A percentile compares a stretch with the other conserved stretches of the same genome.
Conservation (phyloP, 92 coral and sea anemone species). For the Montipora capitata region DNA sequence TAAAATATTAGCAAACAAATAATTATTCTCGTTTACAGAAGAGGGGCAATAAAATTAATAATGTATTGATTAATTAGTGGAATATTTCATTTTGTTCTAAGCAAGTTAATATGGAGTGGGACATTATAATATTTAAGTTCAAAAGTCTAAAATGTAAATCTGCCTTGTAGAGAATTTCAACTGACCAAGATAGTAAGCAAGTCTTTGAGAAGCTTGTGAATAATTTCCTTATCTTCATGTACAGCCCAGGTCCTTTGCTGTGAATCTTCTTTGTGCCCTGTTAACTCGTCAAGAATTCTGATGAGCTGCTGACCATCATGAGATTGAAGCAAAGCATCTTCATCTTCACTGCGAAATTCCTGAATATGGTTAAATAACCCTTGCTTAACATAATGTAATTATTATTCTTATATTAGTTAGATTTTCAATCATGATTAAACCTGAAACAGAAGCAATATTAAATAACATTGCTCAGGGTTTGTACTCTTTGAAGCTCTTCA, state of each 20-base stretch:
- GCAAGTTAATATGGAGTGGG: too few relatives aligned
- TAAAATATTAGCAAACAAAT: not conserved
- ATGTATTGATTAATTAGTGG: too few relatives aligned
- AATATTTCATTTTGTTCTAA: too few relatives aligned
- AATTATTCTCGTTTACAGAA: not conserved
- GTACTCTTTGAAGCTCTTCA: too few relatives aligned
- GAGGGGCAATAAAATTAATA: not conserved
- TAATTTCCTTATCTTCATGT: slow-evolving; percentile 90
- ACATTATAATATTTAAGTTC: too few relatives aligned
- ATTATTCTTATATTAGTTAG: too few relatives aligned
- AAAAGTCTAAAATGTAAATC: too few relatives aligned
- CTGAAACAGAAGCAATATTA: too few relatives aligned
- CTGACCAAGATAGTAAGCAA: slow-evolving; percentile 84
- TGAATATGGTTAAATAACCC: not conserved
- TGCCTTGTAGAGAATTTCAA: not conserved
- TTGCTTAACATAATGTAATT: not conserved
- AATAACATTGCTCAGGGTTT: too few relatives aligned
- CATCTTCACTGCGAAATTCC: slow-evolving; percentile 66
- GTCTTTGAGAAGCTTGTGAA: slow-evolving; percentile 78
- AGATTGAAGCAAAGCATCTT: slow-evolving; percentile 82
- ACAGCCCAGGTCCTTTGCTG: slow-evolving; percentile 99
- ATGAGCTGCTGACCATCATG: slow-evolving; percentile 91
- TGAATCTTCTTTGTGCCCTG: slow-evolving; percentile 93
- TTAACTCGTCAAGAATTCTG: slow-evolving; percentile 77
- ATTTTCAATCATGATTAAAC: too few relatives aligned